phyloP scores from a whole-genome alignment of 2,888 invertebrate species.

The Escarpia spicata region DNA sequence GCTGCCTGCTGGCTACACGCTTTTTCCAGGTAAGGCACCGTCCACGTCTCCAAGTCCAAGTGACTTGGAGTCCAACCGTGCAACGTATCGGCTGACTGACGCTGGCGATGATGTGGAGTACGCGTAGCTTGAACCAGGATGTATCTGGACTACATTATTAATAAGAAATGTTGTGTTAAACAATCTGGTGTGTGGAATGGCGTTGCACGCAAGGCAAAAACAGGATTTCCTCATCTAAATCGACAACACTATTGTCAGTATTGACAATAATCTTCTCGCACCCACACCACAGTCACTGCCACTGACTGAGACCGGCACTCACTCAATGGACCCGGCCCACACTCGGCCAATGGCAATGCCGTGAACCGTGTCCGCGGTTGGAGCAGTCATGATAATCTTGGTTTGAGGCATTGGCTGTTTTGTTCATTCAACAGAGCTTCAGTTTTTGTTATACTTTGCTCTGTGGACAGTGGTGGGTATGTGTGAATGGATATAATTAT shows the following conservation, averaged over 20 bases:
- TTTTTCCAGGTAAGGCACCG: not conserved
- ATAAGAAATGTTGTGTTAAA: not conserved
- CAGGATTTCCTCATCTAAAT: conserved; percentile 17
- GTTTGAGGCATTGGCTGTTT: no score
- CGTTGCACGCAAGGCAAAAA: not conserved
- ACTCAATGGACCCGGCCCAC: no score
- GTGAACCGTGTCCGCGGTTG: no score
- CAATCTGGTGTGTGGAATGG: not conserved
- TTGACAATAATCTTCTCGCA: no score
- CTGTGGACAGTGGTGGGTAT: no score
- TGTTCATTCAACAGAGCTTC: no score
- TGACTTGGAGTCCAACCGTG: not conserved
- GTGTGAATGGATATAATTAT: no score
- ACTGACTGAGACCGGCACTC: no score
- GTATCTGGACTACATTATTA: not conserved
- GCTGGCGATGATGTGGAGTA: not conserved
- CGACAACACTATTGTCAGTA: not conserved
- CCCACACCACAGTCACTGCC: no score
- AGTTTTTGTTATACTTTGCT: no score
- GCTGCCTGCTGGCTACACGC: not conserved
- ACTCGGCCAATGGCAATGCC: no score
- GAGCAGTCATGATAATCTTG: no score
- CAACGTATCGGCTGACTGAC: not conserved
- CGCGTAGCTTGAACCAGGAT: not conserved
- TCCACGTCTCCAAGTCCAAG: not conserved